A percentile compares a stretch with the other conserved stretches of the same genome.
Conservation (phyloP, 2,797 vertebrate species). For the Clarias laeviceps region DNA sequence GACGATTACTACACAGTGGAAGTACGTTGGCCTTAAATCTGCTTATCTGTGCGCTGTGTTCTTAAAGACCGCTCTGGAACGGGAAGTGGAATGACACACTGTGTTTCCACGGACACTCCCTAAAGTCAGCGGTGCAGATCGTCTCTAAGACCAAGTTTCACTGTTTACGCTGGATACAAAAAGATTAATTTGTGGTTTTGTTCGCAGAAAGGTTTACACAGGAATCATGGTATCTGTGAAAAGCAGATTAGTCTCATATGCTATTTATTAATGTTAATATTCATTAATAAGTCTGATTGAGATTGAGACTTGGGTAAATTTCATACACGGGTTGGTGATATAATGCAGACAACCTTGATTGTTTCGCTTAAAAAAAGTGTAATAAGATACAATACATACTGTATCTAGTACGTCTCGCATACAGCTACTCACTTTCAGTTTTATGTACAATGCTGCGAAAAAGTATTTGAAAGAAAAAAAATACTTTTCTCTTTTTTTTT, state of each 20-base stretch:
- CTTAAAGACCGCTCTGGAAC: neutral
- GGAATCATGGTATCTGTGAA: neutral
- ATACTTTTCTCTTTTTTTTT: too few relatives aligned
- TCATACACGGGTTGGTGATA: neutral
- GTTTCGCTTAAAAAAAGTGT: neutral
- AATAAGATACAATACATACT: neutral
- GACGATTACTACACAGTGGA: neutral
- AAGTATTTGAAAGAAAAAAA: too few relatives aligned
- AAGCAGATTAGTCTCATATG: neutral
- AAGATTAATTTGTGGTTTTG: neutral
- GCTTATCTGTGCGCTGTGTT: neutral
- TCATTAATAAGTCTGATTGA: neutral
- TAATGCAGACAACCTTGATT: neutral
- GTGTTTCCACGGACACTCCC: constrained; percentile 2
- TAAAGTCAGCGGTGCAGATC: neutral
- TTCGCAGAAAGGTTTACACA: neutral
- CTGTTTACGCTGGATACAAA: neutral
- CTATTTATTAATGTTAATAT: neutral
- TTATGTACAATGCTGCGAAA: too few relatives aligned
- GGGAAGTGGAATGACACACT: neutral
- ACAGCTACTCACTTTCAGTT: neutral
- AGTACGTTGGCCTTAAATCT: neutral
- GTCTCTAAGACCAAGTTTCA: neutral
- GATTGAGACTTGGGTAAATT: neutral
- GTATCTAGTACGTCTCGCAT: neutral